Percentiles rank a stretch among this genome's conserved stretches.
Evolutionary conservation across 2,888 invertebrate genomes (phyloP).

Genomic region (Drosophila acutilabella): DNA sequence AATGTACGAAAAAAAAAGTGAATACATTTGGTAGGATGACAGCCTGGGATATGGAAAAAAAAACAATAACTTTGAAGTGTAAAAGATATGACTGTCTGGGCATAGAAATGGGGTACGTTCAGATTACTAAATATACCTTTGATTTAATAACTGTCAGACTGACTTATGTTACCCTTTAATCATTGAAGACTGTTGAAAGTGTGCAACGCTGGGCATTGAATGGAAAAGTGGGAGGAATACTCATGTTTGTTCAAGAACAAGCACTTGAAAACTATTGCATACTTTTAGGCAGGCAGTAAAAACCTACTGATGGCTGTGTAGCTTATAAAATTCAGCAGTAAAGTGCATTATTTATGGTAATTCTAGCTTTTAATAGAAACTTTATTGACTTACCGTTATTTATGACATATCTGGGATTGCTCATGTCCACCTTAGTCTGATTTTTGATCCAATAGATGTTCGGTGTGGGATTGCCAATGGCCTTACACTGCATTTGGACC

Average conservation of each 20-base stretch:
- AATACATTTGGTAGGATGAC: slow-evolving; percentile 2
- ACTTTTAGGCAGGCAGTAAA: background rate
- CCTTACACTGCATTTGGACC: slow-evolving; percentile 95
- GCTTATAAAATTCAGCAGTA: too few relatives aligned
- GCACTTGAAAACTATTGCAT: background rate
- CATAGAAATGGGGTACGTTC: background rate
- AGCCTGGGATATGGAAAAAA: background rate
- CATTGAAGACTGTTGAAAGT: background rate
- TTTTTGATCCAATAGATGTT: slow-evolving; percentile 97
- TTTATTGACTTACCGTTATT: slow-evolving; percentile 89
- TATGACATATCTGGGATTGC: slow-evolving; percentile 93
- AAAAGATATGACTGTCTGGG: slow-evolving; percentile 7
- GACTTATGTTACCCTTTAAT: slow-evolving; percentile 1
- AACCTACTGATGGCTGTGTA: too few relatives aligned
- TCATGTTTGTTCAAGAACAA: too few relatives aligned
- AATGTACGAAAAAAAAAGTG: slow-evolving; percentile 19
- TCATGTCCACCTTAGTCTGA: slow-evolving; percentile 94
- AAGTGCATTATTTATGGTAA: too few relatives aligned
- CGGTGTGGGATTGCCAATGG: slow-evolving; percentile 93
- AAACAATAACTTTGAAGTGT: slow-evolving; percentile 26
- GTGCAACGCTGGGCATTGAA: background rate
- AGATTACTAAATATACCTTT: slow-evolving; percentile 5
- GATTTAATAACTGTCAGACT: slow-evolving; percentile 20
- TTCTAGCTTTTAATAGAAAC: background rate
- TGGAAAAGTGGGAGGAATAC: too few relatives aligned